These are phyloP conservation scores for Thunnus albacares DNA, from an alignment of 2,797 vertebrate genomes.

Conservation along the genomic window DNA sequence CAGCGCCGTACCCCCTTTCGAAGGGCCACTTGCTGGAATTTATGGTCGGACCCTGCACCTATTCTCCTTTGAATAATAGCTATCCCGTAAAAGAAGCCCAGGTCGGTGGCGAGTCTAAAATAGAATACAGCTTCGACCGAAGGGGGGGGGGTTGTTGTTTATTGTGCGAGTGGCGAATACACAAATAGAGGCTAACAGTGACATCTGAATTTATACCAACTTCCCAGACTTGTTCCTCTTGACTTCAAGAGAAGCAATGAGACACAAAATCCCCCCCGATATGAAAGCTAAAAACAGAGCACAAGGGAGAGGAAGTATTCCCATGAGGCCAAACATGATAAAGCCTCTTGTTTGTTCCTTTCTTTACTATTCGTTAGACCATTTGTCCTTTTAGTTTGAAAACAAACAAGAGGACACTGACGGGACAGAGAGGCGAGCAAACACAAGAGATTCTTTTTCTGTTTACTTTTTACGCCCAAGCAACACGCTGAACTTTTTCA, in stretches of 20 bases:
- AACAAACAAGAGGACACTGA: conserved; percentile 1
- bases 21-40: conserved; percentile 80
- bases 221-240: conserved; percentile 32
- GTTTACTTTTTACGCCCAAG: too few species aligned
- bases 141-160: conserved; percentile 61
- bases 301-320: neutral
- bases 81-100: conserved; percentile 65
- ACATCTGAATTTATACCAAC: conserved; percentile 72
- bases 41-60: conserved; percentile 73
- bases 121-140: conserved; percentile 48
- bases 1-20: conserved; percentile 37
- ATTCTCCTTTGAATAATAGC: conserved; percentile 78
- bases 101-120: conserved; percentile 66
- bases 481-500: too few species aligned
- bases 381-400: conserved; percentile 9
- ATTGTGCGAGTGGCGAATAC: conserved; percentile 32
- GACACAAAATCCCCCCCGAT: neutral
- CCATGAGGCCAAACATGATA: neutral
- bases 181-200: conserved; percentile 71
- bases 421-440: too few species aligned
- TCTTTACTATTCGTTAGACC: neutral
- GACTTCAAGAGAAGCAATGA: conserved; percentile 24
- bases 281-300: conserved; percentile 10
- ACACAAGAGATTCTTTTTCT: too few species aligned
- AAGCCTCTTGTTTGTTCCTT: neutral